Conservation (phyloP, 2,888 invertebrate genomes). For the Pammene aurita region DNA sequence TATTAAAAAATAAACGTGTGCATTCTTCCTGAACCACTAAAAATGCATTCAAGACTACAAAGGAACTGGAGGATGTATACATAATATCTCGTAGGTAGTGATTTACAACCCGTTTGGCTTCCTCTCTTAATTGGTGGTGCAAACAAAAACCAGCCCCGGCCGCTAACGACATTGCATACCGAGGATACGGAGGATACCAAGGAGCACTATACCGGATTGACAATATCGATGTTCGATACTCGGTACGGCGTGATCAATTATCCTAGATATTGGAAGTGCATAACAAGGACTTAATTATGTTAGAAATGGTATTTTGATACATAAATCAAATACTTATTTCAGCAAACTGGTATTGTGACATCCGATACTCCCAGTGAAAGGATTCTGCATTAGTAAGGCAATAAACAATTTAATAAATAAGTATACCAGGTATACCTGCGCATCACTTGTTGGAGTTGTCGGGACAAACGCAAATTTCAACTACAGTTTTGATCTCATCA, state of each 20-base stretch:
- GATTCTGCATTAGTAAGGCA: not conserved
- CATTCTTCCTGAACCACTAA: constrained; percentile 61
- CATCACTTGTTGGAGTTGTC: too few relatives aligned
- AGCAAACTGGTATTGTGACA: not conserved
- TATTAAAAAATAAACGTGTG: constrained; percentile 60
- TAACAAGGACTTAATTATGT: not conserved
- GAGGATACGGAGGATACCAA: constrained; percentile 45
- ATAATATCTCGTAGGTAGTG: constrained; percentile 40
- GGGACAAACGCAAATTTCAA: not conserved
- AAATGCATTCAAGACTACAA: constrained; percentile 60
- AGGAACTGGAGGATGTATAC: constrained; percentile 48
- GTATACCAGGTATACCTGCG: too few relatives aligned
- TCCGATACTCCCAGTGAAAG: not conserved
- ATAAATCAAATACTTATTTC: not conserved
- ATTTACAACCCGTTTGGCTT: constrained; percentile 53
- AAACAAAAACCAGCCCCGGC: constrained; percentile 65
- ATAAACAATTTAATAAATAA: too few relatives aligned
- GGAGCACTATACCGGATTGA: constrained; percentile 47
- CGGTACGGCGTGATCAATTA: constrained; percentile 1
- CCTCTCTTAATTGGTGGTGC: constrained; percentile 61
- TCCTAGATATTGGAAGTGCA: constrained; percentile 6
- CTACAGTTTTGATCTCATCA: too few relatives aligned
- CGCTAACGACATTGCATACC: constrained; percentile 55
- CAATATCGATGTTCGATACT: constrained; percentile 49
- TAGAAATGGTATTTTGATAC: not conserved